These are phyloP conservation scores for Patiria pectinifera DNA, from an alignment of 53 echinoderm and acorn worm genomes.

Conservation along the genomic window DNA sequence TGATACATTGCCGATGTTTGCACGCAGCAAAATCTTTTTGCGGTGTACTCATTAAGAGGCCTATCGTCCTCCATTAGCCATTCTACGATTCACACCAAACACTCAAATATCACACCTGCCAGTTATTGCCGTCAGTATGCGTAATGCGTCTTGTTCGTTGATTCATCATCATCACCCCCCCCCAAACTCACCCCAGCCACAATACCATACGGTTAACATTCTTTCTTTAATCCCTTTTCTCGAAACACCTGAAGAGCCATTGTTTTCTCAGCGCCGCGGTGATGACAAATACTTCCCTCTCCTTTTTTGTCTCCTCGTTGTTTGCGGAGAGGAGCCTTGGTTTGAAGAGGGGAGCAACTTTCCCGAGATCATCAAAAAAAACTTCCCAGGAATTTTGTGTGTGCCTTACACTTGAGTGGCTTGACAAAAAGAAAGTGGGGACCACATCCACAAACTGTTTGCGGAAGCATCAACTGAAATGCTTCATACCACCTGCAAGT, in stretches of 20 bases:
- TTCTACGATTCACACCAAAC: slow-evolving; percentile 11
- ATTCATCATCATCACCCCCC: slow-evolving; percentile 4
- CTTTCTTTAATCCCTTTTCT: slow-evolving; percentile 6
- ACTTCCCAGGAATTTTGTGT: not conserved
- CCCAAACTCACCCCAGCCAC: not conserved
- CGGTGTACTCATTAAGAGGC: not conserved
- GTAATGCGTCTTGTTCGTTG: slow-evolving; percentile 1
- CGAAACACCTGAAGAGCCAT: slow-evolving; percentile 2
- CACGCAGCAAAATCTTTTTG: not conserved
- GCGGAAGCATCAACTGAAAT: slow-evolving; percentile 25
- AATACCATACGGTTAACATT: not conserved
- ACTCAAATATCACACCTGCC: slow-evolving; percentile 43
- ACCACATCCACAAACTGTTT: slow-evolving; percentile 31
- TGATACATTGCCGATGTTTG: not conserved
- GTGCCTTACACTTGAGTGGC: slow-evolving; percentile 39
- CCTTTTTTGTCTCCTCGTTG: not conserved
- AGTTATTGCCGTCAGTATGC: slow-evolving; percentile 6
- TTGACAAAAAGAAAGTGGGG: slow-evolving; percentile 30
- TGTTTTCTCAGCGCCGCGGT: slow-evolving; percentile 33
- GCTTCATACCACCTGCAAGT: slow-evolving; percentile 29
- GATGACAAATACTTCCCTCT: slow-evolving; percentile 12
- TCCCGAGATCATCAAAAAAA: slow-evolving; percentile 20
- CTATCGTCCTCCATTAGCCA: not conserved
- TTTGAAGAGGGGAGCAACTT: slow-evolving; percentile 42
- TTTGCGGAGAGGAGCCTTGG: slow-evolving; percentile 26